Conservation (phyloP, 2,888 invertebrate species). For the Resseliella maxima region DNA sequence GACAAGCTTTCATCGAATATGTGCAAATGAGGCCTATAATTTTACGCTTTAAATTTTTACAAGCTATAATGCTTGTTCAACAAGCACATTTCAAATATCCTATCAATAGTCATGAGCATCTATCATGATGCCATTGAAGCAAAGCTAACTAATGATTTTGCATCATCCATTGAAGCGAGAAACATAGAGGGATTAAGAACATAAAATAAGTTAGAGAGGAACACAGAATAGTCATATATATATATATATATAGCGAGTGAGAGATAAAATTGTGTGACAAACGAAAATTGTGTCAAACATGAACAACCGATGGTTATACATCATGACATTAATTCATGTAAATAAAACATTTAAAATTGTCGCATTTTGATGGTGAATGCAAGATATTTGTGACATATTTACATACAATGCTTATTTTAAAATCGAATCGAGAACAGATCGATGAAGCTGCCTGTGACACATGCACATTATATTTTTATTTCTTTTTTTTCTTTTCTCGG, state of each 20-base stretch:
- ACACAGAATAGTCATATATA: too few species aligned
- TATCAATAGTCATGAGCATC: background rate
- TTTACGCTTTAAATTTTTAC: background rate
- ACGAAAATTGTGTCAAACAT: slow-evolving; percentile 45
- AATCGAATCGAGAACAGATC: background rate
- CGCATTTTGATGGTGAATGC: slow-evolving; percentile 38
- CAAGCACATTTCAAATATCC: background rate
- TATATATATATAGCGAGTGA: too few species aligned
- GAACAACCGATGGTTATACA: slow-evolving; percentile 1
- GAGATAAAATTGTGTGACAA: too few species aligned
- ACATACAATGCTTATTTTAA: slow-evolving; percentile 17
- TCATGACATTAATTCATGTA: slow-evolving; percentile 54
- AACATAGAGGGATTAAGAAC: too few species aligned
- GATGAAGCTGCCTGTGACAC: slow-evolving; percentile 23
- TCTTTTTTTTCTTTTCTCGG: background rate
- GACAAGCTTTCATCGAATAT: background rate
- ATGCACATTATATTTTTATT: background rate
- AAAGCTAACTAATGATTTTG: background rate
- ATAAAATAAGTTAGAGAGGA: too few species aligned
- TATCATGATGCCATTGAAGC: background rate
- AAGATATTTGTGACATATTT: slow-evolving; percentile 23
- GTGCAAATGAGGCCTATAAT: background rate
- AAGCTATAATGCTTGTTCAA: background rate
- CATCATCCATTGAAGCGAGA: too few species aligned
- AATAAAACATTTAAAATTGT: slow-evolving; percentile 52